Base-by-base conservation (phyloP, 2,888 invertebrate genomes). In the Noctua janthina region DNA sequence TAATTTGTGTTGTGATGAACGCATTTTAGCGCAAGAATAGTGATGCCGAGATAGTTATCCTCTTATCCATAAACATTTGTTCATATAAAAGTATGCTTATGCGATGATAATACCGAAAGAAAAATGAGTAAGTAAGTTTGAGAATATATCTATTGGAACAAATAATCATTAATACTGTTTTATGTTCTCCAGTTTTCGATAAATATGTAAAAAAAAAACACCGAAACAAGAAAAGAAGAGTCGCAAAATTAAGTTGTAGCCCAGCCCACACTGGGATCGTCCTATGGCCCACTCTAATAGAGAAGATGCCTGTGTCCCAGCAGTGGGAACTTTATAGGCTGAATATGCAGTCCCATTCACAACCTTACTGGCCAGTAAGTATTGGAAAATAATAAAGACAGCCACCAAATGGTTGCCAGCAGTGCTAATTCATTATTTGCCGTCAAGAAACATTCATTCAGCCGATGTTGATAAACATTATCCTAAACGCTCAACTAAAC, bases 371-470 rank as follows among this genome's bases (percentile, higher is more conserved):
- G 17, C 23, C 35, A 64, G 29, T 83, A 80, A 64, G 29, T 80
- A 80, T 56, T 56, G 56, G 29, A 76, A 67, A 67, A 77, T 49
- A 82, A 76, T 82, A 35, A 82, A 76, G 7, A 2, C 46, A 20
- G 23, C 43, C 56, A 23, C 13, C 11, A 13, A 49, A 39, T 23
- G n/a, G 2, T 23, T 49, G 39, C 72, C 35, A 73, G 49, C 5
- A n/a, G 23, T 29, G 43, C 29, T 20, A 49, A 39, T 76, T 82
- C 17, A 56, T 29, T 49, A 66, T 49, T 49, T 39, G 20, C 43
- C 29, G 43, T 43, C 43, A 43, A 11, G 29, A 64, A 59, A 29
- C 20, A 62, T 56, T 23, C 49, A 15, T 35, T 39, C 56, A 64
- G 13, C 56, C 43, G 35, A 51, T 72, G 59, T 86, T 76, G n/a